phyloP scores from a whole-genome alignment of 2,888 invertebrate species.

The Troilus luridus region DNA sequence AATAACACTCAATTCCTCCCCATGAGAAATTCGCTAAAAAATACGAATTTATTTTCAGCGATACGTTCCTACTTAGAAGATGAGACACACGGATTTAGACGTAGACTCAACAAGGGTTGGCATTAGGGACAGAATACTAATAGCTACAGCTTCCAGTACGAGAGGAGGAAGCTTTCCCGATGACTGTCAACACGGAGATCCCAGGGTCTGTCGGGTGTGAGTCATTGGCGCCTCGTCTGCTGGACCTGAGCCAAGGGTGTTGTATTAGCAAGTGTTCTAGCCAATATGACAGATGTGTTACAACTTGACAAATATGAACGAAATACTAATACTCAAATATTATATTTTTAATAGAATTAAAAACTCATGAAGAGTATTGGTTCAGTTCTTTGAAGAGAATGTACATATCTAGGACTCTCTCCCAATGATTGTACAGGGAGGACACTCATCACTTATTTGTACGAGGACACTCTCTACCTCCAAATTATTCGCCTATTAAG shows the following conservation, averaged over 20 bases:
- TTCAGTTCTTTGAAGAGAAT: no score
- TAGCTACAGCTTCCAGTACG: constrained; percentile 27
- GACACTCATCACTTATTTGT: no score
- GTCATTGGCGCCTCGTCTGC: constrained; percentile 9
- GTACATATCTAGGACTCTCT: no score
- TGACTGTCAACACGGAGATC: not conserved
- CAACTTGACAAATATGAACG: not conserved
- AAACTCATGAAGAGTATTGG: no score
- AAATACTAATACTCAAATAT: no score
- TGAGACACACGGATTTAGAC: not conserved
- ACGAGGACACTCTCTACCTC: no score
- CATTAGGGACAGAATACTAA: constrained; percentile 1
- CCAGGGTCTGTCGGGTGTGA: not conserved
- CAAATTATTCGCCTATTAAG: no score
- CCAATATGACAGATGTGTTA: not conserved
- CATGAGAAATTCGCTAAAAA: not conserved
- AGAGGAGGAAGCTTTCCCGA: constrained; percentile 10
- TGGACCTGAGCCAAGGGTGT: not conserved
- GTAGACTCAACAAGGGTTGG: not conserved
- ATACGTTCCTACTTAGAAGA: not conserved
- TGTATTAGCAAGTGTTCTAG: not conserved
- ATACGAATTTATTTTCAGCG: not conserved
- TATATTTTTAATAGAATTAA: no score
- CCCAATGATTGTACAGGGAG: no score
- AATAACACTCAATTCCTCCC: not conserved